Percentiles rank a stretch among this genome's conserved stretches.
Conservation (phyloP, 2,797 vertebrate species). For the Octomys mimax region DNA sequence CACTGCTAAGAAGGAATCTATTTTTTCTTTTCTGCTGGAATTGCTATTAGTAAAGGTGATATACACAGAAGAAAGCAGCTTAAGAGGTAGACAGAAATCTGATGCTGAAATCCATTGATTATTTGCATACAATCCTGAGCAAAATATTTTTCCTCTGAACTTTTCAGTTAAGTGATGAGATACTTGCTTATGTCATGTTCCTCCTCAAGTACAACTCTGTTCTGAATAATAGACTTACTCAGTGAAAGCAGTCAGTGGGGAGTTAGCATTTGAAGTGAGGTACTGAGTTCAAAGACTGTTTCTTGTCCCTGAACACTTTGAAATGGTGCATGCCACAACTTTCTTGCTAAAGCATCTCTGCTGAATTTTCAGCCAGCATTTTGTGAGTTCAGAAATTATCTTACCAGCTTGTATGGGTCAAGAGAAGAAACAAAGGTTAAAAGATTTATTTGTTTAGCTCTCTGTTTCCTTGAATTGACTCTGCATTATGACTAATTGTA, state of each 20-base stretch:
- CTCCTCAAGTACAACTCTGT: neutral
- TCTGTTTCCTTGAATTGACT: slow-evolving; percentile 58
- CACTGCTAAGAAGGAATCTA: neutral
- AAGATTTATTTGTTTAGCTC: slow-evolving; percentile 73
- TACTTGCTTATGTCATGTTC: neutral
- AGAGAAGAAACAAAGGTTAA: slow-evolving; percentile 54
- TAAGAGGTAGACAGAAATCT: neutral
- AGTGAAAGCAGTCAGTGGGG: neutral
- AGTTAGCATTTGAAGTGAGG: slow-evolving; percentile 19
- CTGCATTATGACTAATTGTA: slow-evolving; percentile 71
- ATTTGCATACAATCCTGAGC: neutral
- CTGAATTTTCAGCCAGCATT: slow-evolving; percentile 30
- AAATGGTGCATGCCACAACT: neutral
- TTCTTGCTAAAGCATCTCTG: neutral
- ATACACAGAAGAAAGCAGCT: neutral
- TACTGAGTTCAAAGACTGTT: neutral
- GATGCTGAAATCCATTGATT: neutral
- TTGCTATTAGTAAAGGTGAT: neutral
- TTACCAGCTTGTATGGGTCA: slow-evolving; percentile 61
- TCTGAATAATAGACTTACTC: neutral
- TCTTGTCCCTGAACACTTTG: neutral
- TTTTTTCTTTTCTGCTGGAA: neutral
- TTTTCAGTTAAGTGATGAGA: neutral
- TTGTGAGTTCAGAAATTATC: neutral
- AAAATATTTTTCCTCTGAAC: neutral